These are phyloP conservation scores for Hippocampus guttulatus DNA, from an alignment of 2,113 vertebrate species.

Conservation along the genomic window DNA sequence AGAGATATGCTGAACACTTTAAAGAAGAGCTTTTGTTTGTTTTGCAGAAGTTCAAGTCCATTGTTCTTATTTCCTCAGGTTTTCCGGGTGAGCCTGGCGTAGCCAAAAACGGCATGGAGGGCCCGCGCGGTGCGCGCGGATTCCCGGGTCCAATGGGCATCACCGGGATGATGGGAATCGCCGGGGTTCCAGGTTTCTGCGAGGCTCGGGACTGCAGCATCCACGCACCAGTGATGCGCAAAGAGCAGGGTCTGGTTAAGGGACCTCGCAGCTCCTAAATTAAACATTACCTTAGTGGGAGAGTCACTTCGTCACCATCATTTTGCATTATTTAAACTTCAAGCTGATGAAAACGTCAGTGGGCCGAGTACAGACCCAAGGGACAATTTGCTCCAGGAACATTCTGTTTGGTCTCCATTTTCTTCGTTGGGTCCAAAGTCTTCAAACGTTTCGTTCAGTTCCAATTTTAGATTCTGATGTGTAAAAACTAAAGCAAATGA, in stretches of 20 bases:
- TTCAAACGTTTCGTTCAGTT: neutral
- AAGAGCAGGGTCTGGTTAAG: conserved; percentile 74
- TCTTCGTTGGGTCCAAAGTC: neutral
- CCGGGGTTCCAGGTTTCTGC: conserved; percentile 63
- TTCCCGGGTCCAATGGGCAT: conserved; percentile 59
- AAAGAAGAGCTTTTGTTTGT: no score
- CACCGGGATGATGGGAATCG: conserved; percentile 40
- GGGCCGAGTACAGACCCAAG: neutral
- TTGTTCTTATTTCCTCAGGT: conserved; percentile 44
- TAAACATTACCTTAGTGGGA: conserved; percentile 13
- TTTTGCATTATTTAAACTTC: conserved; percentile 1
- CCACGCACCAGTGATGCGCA: conserved; percentile 61
- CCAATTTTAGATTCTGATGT: neutral
- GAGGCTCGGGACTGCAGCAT: conserved; percentile 71
- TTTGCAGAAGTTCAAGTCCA: neutral
- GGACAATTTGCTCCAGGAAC: conserved; percentile 6
- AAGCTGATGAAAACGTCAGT: conserved; percentile 10
- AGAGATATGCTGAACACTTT: no score
- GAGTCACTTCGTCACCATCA: neutral
- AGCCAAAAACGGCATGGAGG: conserved; percentile 60
- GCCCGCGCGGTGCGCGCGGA: conserved; percentile 57
- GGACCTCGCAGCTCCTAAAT: conserved; percentile 56
- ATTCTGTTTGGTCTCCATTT: neutral
- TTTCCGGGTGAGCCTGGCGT: conserved; percentile 61
- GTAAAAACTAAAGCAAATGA: neutral